Base-by-base conservation (phyloP, 1,140 invertebrate genomes). In the Wasmannia auropunctata region DNA sequence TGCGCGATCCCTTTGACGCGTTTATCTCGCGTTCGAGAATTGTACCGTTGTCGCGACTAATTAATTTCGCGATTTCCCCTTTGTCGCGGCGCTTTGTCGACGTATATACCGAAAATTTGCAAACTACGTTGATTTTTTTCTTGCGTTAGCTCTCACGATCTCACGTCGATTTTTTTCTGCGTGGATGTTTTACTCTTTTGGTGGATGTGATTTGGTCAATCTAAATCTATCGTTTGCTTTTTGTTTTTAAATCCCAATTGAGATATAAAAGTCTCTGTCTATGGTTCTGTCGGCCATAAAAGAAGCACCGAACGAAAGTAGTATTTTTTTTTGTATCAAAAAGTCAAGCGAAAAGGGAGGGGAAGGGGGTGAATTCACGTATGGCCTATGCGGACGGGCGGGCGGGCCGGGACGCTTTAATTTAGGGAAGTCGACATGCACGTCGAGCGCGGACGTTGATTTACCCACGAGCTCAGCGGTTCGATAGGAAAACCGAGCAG, bases 361-460 rank as follows among this genome's bases (percentile, higher is more conserved):
- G 2, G 49, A 16, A 28, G 43, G 28, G 75, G 16, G 19, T 28
- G 19, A 58, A 79, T 74, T 83, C 49, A 75, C 60, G 84, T 51
- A 72, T 67, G 43, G 51, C 31, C 76, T 43, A 67, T 72, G 87
- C 40, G 54, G 34, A 62, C 40, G 40, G 72, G 22, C 74, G 46
- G n/a, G 25, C 62, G 62, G 63, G 67, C 69, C 80, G 63, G 87
- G 75, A 81, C 63, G 85, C 88, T 90, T 90, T 90, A 90, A 90
- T 90, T 90, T 90, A 87, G 74, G 46, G 43, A 90, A 90, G 86
- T 88, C 75, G 81, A 90, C 81, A 90, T 65, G 79, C 86, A 85
- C 81, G 86, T 90, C 89, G 85, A 75, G 1, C 40, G 54, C 43
- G 65, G 56, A 90, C 86, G 80, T 90, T 90, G 89, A 90, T 91